These are phyloP conservation scores for Epizoanthus fatuus DNA, from an alignment of 92 coral and sea anemone species.

Conservation along the genomic window DNA sequence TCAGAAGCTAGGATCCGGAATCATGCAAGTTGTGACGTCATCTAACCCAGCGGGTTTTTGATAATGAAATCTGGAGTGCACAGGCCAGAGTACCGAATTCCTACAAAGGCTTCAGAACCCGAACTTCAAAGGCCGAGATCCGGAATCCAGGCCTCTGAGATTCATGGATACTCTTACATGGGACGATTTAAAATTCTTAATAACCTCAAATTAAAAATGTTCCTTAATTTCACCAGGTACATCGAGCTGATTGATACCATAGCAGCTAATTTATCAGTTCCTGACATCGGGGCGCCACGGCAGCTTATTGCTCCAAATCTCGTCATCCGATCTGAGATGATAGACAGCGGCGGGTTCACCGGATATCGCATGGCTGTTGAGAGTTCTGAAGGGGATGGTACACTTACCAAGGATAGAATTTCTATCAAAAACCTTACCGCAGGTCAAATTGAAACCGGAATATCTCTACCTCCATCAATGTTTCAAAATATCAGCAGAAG, in stretches of 20 bases:
- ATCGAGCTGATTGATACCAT: constrained; percentile 68
- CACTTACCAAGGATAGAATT: constrained; percentile 44
- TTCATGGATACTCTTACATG: background rate
- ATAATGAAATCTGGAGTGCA: too few relatives aligned
- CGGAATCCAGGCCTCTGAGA: background rate
- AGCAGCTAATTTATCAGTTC: constrained; percentile 73
- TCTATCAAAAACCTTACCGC: constrained; percentile 33
- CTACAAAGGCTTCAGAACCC: too few relatives aligned
- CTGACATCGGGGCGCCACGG: constrained; percentile 48
- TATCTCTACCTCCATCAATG: constrained; percentile 48
- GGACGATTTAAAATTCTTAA: background rate
- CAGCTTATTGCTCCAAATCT: constrained; percentile 62
- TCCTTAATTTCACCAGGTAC: constrained; percentile 39
- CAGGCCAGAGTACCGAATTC: too few relatives aligned
- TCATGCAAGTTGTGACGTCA: too few relatives aligned
- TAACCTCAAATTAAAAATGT: background rate
- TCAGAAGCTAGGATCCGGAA: too few relatives aligned
- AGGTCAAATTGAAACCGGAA: constrained; percentile 62
- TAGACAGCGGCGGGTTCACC: constrained; percentile 45
- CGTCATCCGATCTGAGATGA: constrained; percentile 65
- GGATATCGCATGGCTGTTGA: constrained; percentile 68
- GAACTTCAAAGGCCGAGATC: too few relatives aligned
- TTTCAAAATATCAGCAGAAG: constrained; percentile 32
- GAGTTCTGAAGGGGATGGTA: constrained; percentile 30
- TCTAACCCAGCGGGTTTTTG: too few relatives aligned